These are phyloP conservation scores for Aphaenogaster ashmeadi DNA, from an alignment of 1,140 invertebrate species.

Conservation along the genomic window DNA sequence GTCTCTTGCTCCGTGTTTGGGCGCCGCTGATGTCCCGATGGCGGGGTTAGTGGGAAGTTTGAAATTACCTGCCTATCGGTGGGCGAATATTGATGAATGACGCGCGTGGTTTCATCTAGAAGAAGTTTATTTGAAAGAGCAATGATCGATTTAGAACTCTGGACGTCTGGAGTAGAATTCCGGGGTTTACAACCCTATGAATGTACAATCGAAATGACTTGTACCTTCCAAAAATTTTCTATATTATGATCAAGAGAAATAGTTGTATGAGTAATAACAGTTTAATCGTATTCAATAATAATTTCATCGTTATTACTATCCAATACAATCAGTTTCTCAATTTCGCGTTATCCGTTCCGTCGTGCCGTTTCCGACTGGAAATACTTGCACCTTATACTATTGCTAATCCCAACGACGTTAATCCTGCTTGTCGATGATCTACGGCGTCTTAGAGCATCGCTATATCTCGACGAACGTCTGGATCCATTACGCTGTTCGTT, in stretches of 20 bases:
- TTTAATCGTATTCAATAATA: constrained; percentile 26
- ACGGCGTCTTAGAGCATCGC: constrained; percentile 46
- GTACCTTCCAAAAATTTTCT: neutral
- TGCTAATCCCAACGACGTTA: constrained; percentile 48
- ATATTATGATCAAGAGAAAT: neutral
- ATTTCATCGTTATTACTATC: constrained; percentile 18
- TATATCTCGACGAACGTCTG: constrained; percentile 13
- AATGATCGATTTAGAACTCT: neutral
- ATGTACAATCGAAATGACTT: neutral
- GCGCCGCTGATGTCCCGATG: neutral
- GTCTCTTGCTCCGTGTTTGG: constrained; percentile 21
- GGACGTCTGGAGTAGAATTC: neutral
- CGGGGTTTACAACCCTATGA: neutral
- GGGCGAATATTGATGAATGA: neutral
- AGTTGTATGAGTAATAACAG: neutral
- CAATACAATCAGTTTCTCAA: neutral
- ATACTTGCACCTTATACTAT: constrained; percentile 19
- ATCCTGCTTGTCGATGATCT: constrained; percentile 53
- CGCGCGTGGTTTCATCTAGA: neutral
- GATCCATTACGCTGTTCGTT: constrained; percentile 59
- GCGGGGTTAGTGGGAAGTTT: neutral
- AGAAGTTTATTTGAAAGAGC: neutral
- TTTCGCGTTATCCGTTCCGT: neutral
- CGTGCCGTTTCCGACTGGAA: constrained; percentile 7
- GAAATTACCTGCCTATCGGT: neutral